phyloP scores from a whole-genome alignment of 2,113 vertebrate species.

The Odobenus rosmarus region DNA sequence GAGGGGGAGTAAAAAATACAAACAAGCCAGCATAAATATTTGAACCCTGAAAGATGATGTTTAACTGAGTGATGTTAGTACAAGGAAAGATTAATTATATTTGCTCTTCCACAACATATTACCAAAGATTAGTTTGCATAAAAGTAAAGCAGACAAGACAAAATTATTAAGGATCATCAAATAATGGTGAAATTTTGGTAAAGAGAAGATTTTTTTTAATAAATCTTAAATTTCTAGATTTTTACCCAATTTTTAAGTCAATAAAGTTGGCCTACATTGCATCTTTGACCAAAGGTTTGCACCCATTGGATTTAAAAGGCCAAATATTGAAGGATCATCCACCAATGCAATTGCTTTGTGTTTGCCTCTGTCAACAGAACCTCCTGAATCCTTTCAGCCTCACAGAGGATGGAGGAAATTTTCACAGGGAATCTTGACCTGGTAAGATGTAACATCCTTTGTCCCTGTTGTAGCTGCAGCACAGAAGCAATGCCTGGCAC shows the following conservation, averaged over 20 bases:
- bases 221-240: not conserved
- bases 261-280: not conserved
- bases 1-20: not conserved
- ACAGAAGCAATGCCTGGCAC: slow-evolving; percentile 16
- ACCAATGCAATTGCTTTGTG: not conserved
- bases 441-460: not conserved
- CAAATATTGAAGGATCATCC: slow-evolving; percentile 4
- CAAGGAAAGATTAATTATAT: slow-evolving; percentile 4
- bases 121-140: not conserved
- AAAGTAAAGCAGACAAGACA: not conserved
- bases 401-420: not conserved
- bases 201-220: not conserved
- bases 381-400: not conserved
- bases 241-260: slow-evolving; percentile 11
- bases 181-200: not conserved
- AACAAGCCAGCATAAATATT: not conserved
- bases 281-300: not conserved
- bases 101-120: not conserved
- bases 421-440: not conserved
- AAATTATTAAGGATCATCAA: not conserved
- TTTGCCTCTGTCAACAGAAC: not conserved
- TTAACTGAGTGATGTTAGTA: not conserved
- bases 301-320: not conserved
- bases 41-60: not conserved
- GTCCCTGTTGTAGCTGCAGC: not conserved